These are phyloP conservation scores for Sebastes fasciatus DNA, from an alignment of 2,113 vertebrate genomes.

Conservation along the genomic window DNA sequence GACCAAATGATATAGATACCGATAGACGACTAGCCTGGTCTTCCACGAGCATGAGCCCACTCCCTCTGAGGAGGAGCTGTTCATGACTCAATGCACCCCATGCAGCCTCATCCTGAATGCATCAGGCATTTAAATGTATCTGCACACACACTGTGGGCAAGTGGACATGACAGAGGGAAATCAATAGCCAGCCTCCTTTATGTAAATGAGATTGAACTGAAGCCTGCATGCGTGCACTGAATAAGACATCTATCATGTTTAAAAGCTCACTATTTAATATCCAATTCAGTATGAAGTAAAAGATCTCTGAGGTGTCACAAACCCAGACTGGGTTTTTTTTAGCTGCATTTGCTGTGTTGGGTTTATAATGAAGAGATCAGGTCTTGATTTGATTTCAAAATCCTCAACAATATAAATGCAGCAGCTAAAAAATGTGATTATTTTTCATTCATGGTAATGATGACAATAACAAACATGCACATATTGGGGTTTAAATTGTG, in stretches of 20 bases:
- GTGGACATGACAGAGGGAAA: conserved; percentile 60
- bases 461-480: not conserved
- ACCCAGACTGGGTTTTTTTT: not conserved
- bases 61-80: conserved; percentile 54
- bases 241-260: conserved; percentile 27
- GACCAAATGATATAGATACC: conserved; percentile 10
- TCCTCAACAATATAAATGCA: not conserved
- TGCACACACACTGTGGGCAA: conserved; percentile 44
- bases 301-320: conserved; percentile 22
- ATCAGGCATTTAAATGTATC: conserved; percentile 67
- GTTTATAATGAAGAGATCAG: not conserved
- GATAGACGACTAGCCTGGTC: not conserved
- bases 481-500: conserved; percentile 18
- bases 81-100: conserved; percentile 9
- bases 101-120: conserved; percentile 69
- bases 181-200: conserved; percentile 67
- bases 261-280: conserved; percentile 1
- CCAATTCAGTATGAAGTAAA: conserved; percentile 31
- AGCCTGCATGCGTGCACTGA: conserved; percentile 28
- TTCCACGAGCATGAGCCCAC: conserved; percentile 35
- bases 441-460: not conserved
- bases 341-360: conserved; percentile 24
- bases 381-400: conserved; percentile 3
- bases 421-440: not conserved
- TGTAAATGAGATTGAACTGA: conserved; percentile 63